A percentile compares a stretch with the other conserved stretches of the same genome.
Evolutionary conservation across 2,113 vertebrate species (phyloP).

Genomic region (Varanus komodoensis): DNA sequence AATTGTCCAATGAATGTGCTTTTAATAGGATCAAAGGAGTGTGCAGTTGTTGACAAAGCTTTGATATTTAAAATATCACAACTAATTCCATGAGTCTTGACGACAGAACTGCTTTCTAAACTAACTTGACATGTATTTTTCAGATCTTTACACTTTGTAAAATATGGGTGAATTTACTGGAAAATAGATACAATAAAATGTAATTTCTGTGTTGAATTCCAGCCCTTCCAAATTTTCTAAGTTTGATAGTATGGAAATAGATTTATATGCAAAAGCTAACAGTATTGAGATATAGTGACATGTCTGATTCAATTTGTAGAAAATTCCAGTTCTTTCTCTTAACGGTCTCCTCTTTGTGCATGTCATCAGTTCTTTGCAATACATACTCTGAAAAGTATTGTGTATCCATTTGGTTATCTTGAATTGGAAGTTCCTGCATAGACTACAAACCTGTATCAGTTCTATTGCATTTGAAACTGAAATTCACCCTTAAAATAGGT

Average conservation of each 20-base stretch:
- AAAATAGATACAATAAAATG: constrained; percentile 72
- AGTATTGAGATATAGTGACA: constrained; percentile 17
- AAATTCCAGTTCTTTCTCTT: constrained; percentile 35
- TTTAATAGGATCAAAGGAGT: constrained; percentile 98
- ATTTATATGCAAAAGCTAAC: constrained; percentile 38
- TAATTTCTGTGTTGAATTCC: constrained; percentile 61
- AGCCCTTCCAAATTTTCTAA: constrained; percentile 19
- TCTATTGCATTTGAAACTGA: no score
- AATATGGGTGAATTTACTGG: constrained; percentile 44
- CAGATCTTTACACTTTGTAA: constrained; percentile 57
- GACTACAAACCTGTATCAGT: no score
- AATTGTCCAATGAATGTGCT: constrained; percentile 94
- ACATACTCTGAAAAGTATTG: neutral
- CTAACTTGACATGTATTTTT: constrained; percentile 42
- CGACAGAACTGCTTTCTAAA: constrained; percentile 50
- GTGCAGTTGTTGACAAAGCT: constrained; percentile 97
- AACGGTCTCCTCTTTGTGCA: constrained; percentile 19
- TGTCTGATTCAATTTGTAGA: constrained; percentile 11
- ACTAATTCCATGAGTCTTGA: constrained; percentile 50
- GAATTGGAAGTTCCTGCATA: neutral
- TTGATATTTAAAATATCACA: constrained; percentile 86
- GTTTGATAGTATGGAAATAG: constrained; percentile 24
- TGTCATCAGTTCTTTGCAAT: neutral
- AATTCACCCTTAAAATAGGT: no score
- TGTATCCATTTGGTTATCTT: neutral